Conservation (phyloP, 2,797 vertebrate genomes). For the Channa striata region DNA sequence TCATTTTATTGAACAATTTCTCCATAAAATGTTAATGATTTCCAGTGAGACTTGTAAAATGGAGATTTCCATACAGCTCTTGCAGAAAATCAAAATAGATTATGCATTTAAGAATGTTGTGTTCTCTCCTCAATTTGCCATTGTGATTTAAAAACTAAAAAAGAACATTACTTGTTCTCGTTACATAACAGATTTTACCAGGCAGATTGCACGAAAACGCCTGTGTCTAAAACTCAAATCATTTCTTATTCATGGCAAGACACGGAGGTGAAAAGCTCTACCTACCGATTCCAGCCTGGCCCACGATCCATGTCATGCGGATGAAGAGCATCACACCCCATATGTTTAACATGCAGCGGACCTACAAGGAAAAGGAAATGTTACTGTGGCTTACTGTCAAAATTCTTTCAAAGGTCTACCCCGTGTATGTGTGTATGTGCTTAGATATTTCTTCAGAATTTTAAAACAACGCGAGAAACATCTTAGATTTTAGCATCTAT, state of each 20-base stretch:
- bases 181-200: background rate
- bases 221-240: background rate
- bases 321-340: slow-evolving; percentile 99
- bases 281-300: slow-evolving; percentile 97
- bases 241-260: background rate
- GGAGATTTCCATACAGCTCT: too few species aligned
- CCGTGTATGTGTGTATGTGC: too few species aligned
- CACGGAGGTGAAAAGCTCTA: background rate
- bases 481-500: too few species aligned
- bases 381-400: slow-evolving; percentile 29
- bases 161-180: background rate
- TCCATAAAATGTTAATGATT: too few species aligned
- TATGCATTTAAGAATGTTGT: too few species aligned
- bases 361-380: slow-evolving; percentile 78
- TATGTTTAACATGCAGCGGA: slow-evolving; percentile 99
- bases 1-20: too few species aligned
- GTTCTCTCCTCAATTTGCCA: background rate
- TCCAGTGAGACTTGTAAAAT: too few species aligned
- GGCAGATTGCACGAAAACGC: background rate
- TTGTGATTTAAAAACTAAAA: too few species aligned
- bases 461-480: too few species aligned
- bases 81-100: too few species aligned
- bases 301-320: slow-evolving; percentile 98
- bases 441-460: too few species aligned
- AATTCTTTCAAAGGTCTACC: too few species aligned